Percentiles rank a stretch among this genome's conserved stretches.
These are phyloP conservation scores for Myotis myotis DNA, from an alignment of 2,797 vertebrate genomes.

Conservation along the genomic window DNA sequence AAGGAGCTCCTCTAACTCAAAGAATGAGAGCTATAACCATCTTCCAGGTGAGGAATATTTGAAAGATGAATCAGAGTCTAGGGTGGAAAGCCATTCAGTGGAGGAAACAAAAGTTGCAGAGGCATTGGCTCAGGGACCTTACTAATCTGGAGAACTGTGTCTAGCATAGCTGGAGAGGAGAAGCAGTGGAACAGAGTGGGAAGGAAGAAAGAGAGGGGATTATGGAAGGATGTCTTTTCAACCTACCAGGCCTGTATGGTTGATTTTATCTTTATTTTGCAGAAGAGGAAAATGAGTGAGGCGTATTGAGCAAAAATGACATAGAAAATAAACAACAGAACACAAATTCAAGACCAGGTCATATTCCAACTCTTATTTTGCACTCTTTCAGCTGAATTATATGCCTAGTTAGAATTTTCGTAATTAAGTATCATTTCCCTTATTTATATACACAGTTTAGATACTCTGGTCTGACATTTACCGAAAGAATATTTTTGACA, in stretches of 20 bases:
- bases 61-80: background rate
- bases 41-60: background rate
- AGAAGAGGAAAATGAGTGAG: background rate
- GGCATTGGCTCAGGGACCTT: background rate
- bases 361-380: background rate
- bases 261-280: background rate
- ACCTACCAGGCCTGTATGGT: background rate
- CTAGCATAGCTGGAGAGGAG: background rate
- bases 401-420: background rate
- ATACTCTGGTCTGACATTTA: background rate
- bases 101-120: background rate
- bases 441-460: background rate
- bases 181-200: background rate
- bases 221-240: background rate
- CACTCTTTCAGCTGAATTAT: background rate
- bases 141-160: background rate
- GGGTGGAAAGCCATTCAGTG: background rate
- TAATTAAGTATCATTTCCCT: background rate
- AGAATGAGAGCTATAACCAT: background rate
- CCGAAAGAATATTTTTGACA: background rate
- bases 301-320: background rate
- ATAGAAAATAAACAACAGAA: background rate
- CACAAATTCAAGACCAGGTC: background rate
- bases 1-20: background rate
- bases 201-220: background rate